phyloP scores from a whole-genome alignment of 2,113 vertebrate species.

The Hippoglossus stenolepis region DNA sequence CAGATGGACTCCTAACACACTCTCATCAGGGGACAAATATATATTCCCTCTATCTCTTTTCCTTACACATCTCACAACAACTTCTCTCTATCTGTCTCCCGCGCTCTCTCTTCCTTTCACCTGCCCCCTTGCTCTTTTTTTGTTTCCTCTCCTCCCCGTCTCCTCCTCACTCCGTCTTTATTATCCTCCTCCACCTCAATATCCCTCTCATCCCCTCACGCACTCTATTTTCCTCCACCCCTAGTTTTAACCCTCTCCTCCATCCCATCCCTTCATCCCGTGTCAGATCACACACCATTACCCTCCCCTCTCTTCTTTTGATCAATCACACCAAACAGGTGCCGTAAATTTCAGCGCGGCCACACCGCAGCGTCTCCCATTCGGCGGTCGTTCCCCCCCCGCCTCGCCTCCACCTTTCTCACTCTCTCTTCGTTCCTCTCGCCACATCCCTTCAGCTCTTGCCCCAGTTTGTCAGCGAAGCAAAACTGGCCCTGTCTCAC shows the following conservation, averaged over 20 bases:
- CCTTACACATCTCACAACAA: conserved; percentile 50
- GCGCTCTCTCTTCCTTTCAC: conserved; percentile 24
- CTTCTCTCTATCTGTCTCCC: conserved; percentile 53
- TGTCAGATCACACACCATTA: conserved; percentile 64
- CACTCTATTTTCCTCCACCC: conserved; percentile 35
- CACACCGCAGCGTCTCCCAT: conserved; percentile 23
- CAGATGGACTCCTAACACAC: conserved; percentile 78
- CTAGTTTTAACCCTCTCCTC: conserved; percentile 58
- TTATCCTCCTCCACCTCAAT: conserved; percentile 50
- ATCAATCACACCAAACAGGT: conserved; percentile 79
- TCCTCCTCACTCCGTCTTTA: conserved; percentile 57
- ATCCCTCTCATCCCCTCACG: conserved; percentile 29
- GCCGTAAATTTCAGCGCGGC: conserved; percentile 63
- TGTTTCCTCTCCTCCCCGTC: conserved; percentile 2
- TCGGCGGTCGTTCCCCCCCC: neutral
- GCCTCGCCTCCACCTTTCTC: neutral
- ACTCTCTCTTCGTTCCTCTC: neutral
- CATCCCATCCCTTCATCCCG: conserved; percentile 46
- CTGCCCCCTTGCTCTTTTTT: conserved; percentile 1
- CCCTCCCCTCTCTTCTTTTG: conserved; percentile 54
- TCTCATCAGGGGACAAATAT: conserved; percentile 72
- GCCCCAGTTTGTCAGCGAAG: conserved; percentile 84
- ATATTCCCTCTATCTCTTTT: conserved; percentile 65
- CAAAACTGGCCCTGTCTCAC: conserved; percentile 75
- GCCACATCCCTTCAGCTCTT: conserved; percentile 64